Evolutionary conservation across 2,113 vertebrate species (phyloP).

Genomic region (Entomyzon cyanotis): DNA sequence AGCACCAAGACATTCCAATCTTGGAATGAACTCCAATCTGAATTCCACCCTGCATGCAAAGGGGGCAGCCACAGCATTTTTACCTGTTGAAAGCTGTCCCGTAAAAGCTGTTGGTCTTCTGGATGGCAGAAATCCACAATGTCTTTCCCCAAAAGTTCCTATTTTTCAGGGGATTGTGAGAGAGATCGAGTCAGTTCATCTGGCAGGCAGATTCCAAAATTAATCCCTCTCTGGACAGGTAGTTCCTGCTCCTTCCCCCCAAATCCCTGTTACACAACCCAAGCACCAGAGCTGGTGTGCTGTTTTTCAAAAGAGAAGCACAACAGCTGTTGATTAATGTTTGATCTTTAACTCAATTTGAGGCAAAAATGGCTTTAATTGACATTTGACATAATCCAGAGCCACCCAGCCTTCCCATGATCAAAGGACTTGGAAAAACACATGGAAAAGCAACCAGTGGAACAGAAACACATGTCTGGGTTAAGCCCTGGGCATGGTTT

Average conservation of each 20-base stretch:
- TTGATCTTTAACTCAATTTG: not conserved
- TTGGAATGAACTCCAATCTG: not conserved
- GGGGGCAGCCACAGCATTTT: not conserved
- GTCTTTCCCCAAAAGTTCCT: constrained; percentile 95
- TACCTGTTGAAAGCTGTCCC: constrained; percentile 98
- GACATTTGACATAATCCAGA: constrained; percentile 22
- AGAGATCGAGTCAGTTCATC: not conserved
- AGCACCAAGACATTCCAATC: not conserved
- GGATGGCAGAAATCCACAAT: constrained; percentile 93
- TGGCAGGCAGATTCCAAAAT: not conserved
- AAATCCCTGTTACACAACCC: not conserved
- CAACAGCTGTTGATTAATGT: not conserved
- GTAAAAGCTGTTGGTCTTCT: constrained; percentile 91
- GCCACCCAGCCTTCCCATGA: not conserved
- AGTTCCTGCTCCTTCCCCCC: not conserved
- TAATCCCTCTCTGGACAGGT: not conserved
- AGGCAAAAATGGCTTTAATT: not conserved
- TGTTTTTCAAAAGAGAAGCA: not conserved
- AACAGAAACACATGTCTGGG: not conserved
- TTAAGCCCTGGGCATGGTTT: not conserved
- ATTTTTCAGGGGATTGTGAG: not conserved
- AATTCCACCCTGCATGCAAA: not conserved
- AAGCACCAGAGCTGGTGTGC: fast-evolving
- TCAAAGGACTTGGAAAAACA: not conserved
- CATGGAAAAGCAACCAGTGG: not conserved